A percentile compares a stretch with the other conserved stretches of the same genome.
Evolutionary conservation across 2,888 invertebrate species (phyloP).

Genomic region (Psylliodes chrysocephalus): DNA sequence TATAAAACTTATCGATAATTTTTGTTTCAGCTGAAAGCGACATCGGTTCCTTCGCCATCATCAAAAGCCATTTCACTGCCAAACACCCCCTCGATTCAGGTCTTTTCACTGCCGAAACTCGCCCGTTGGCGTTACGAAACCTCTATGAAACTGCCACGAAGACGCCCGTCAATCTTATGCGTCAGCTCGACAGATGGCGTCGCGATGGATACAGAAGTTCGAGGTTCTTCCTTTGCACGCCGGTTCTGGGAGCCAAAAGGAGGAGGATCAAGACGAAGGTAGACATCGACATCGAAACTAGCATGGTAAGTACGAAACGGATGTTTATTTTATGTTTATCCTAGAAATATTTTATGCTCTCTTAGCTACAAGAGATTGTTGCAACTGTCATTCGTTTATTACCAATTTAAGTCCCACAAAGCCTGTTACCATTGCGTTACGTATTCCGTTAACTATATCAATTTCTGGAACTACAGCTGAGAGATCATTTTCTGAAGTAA

Average conservation of each 20-base stretch:
- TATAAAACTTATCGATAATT: too few relatives aligned
- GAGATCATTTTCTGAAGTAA: too few relatives aligned
- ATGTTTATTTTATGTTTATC: slow-evolving; percentile 1
- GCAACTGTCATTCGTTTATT: too few relatives aligned
- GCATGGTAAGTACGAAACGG: slow-evolving; percentile 85
- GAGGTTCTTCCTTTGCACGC: slow-evolving; percentile 82
- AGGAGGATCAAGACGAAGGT: slow-evolving; percentile 75
- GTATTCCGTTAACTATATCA: too few relatives aligned
- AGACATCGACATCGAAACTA: slow-evolving; percentile 87
- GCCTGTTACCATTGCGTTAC: too few relatives aligned
- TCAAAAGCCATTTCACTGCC: slow-evolving; percentile 81
- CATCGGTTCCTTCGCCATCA: slow-evolving; percentile 85
- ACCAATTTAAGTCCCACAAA: too few relatives aligned
- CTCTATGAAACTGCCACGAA: slow-evolving; percentile 83
- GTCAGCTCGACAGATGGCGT: slow-evolving; percentile 75
- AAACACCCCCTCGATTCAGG: slow-evolving; percentile 75
- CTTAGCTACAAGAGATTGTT: too few relatives aligned
- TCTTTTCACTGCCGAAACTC: slow-evolving; percentile 79
- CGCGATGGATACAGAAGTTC: slow-evolving; percentile 73
- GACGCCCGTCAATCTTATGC: slow-evolving; percentile 71
- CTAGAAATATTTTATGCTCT: too few relatives aligned
- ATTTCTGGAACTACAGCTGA: too few relatives aligned
- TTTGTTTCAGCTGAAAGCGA: slow-evolving; percentile 84
- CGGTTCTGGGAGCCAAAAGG: slow-evolving; percentile 79
- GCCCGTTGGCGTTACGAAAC: slow-evolving; percentile 76